These are phyloP conservation scores for Halocynthia aurantium DNA, from an alignment of 23 tunicate genomes.

Conservation along the genomic window DNA sequence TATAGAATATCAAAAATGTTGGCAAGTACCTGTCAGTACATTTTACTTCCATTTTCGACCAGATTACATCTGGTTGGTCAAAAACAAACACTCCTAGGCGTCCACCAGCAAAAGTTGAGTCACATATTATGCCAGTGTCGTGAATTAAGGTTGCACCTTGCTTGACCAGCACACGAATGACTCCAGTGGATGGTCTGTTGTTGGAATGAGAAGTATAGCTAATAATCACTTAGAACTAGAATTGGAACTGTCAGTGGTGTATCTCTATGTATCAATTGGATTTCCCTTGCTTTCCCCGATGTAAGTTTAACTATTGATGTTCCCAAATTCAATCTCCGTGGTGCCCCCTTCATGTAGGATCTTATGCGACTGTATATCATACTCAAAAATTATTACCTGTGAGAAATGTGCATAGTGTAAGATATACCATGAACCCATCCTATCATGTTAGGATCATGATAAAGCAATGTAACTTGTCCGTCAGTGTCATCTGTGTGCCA, in stretches of 20 bases:
- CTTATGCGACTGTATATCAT: background rate
- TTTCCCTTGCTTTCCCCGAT: too few species aligned
- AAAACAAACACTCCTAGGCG: constrained; percentile 10
- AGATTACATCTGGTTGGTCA: constrained; percentile 21
- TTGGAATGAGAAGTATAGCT: too few species aligned
- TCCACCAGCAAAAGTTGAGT: constrained; percentile 23
- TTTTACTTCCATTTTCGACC: constrained; percentile 19
- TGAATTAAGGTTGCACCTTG: background rate
- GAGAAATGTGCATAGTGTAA: background rate
- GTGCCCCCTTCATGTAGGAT: too few species aligned
- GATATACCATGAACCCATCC: constrained; percentile 8
- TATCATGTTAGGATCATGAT: constrained; percentile 17
- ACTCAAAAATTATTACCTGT: constrained; percentile 13
- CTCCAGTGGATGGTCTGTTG: constrained; percentile 16
- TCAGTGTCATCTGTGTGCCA: constrained; percentile 21
- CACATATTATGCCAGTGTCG: constrained; percentile 17
- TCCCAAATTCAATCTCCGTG: too few species aligned
- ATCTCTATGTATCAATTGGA: too few species aligned
- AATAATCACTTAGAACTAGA: too few species aligned
- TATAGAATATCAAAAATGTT: background rate
- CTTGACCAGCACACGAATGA: constrained; percentile 6
- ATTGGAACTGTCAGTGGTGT: too few species aligned
- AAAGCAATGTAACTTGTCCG: constrained; percentile 1
- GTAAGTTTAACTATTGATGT: too few species aligned
- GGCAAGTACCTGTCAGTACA: constrained; percentile 18